phyloP scores from a whole-genome alignment of 2,888 invertebrate species.

The Leptothorax acervorum region DNA sequence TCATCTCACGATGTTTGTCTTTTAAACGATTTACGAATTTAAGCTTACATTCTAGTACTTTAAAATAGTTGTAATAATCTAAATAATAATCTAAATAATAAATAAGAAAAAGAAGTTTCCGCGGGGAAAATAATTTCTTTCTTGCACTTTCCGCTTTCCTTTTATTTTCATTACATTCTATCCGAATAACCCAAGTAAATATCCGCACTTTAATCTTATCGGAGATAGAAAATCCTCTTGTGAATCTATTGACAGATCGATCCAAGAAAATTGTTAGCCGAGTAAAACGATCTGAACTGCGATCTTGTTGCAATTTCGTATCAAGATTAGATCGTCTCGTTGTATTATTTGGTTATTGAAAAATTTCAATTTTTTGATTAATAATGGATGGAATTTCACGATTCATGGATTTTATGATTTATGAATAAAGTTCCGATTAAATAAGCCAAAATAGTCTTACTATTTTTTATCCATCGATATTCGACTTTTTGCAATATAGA shows the following conservation, averaged over 20 bases:
- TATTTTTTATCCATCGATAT: neutral
- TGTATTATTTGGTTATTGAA: constrained; percentile 59
- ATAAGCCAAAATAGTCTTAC: neutral
- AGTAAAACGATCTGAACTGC: constrained; percentile 64
- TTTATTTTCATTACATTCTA: constrained; percentile 60
- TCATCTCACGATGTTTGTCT: neutral
- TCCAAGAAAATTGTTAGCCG: constrained; percentile 68
- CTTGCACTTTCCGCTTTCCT: neutral
- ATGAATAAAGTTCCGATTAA: neutral
- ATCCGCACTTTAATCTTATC: constrained; percentile 18
- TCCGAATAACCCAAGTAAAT: constrained; percentile 61
- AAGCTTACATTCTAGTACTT: neutral
- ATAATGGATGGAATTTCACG: neutral
- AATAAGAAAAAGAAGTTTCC: neutral
- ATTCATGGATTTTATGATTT: neutral
- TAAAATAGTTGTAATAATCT: constrained; percentile 1
- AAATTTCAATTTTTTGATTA: constrained; percentile 57
- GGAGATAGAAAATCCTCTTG: constrained; percentile 66
- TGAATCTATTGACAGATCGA: constrained; percentile 73
- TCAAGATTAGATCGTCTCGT: constrained; percentile 46
- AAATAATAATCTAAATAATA: neutral
- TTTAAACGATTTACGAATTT: constrained; percentile 2
- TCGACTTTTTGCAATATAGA: neutral
- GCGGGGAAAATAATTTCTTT: neutral
- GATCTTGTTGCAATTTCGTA: constrained; percentile 56